phyloP scores from a whole-genome alignment of 1,140 invertebrate genomes.

The Pectinophora gossypiella region DNA sequence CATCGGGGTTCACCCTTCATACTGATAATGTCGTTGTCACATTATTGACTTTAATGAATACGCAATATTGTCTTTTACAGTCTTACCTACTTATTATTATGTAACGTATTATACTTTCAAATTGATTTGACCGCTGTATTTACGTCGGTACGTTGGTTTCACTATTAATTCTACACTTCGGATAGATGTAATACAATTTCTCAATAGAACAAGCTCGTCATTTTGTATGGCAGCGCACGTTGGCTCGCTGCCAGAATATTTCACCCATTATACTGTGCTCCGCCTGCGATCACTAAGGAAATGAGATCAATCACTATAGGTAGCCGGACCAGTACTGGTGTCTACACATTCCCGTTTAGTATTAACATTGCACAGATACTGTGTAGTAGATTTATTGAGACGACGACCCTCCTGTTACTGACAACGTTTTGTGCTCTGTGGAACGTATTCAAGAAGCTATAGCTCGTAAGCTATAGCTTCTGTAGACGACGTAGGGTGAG shows the following conservation, averaged over 20 bases:
- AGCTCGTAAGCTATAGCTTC: too few relatives aligned
- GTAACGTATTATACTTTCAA: too few relatives aligned
- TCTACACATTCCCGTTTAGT: not conserved
- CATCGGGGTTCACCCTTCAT: not conserved
- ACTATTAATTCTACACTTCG: too few relatives aligned
- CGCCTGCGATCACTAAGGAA: conserved; percentile 44
- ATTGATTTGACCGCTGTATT: too few relatives aligned
- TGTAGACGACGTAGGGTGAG: too few relatives aligned
- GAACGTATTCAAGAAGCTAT: too few relatives aligned
- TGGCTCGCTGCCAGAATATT: conserved; percentile 53
- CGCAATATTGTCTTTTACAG: too few relatives aligned
- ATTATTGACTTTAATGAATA: not conserved
- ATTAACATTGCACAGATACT: not conserved
- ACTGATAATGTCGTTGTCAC: not conserved
- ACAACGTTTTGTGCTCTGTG: too few relatives aligned
- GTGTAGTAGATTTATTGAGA: not conserved
- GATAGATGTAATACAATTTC: conserved; percentile 14
- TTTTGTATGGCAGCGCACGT: conserved; percentile 29
- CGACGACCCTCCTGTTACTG: not conserved
- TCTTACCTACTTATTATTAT: too few relatives aligned
- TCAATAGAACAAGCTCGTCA: conserved; percentile 23
- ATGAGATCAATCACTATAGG: conserved; percentile 52
- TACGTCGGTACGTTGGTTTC: too few relatives aligned
- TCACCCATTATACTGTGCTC: conserved; percentile 44
- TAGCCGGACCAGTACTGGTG: conserved; percentile 17